Evolutionary conservation across 2,888 invertebrate genomes (phyloP).

Genomic region (Drosophila yooni): DNA sequence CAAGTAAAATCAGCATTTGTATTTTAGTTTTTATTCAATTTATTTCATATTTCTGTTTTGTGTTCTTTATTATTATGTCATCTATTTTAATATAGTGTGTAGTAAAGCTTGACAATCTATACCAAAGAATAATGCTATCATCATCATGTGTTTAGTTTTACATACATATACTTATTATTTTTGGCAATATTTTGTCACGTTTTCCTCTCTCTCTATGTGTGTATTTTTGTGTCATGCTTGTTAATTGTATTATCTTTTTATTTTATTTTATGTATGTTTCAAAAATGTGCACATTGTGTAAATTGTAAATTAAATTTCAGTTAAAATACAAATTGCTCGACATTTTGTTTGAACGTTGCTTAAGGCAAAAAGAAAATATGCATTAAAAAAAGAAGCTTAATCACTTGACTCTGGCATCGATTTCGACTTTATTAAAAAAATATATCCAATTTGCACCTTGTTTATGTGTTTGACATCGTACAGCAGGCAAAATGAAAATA

Average conservation of each 20-base stretch:
- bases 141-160: slow-evolving; percentile 54
- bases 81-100: slow-evolving; percentile 74
- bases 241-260: slow-evolving; percentile 2
- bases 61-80: slow-evolving; percentile 60
- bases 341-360: slow-evolving; percentile 5
- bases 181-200: slow-evolving; percentile 41
- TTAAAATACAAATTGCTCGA: slow-evolving; percentile 39
- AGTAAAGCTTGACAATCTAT: slow-evolving; percentile 81
- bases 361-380: not conserved
- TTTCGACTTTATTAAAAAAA: not conserved
- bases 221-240: slow-evolving; percentile 22
- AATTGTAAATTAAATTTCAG: slow-evolving; percentile 39
- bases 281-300: slow-evolving; percentile 22
- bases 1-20: slow-evolving; percentile 8
- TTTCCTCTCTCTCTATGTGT: slow-evolving; percentile 34
- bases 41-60: slow-evolving; percentile 69
- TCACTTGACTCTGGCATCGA: not conserved
- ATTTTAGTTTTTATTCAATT: slow-evolving; percentile 71
- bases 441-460: not conserved
- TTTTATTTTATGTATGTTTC: slow-evolving; percentile 4
- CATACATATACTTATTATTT: slow-evolving; percentile 27
- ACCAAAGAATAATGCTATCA: slow-evolving; percentile 70
- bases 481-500: slow-evolving; percentile 12
- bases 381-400: too few species aligned
- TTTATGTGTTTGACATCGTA: slow-evolving; percentile 3